Evolutionary conservation across 2,113 vertebrate species (phyloP), one percentile per base, ranked within the genome.

Genomic region (Gallinago paraguaiae): DNA sequence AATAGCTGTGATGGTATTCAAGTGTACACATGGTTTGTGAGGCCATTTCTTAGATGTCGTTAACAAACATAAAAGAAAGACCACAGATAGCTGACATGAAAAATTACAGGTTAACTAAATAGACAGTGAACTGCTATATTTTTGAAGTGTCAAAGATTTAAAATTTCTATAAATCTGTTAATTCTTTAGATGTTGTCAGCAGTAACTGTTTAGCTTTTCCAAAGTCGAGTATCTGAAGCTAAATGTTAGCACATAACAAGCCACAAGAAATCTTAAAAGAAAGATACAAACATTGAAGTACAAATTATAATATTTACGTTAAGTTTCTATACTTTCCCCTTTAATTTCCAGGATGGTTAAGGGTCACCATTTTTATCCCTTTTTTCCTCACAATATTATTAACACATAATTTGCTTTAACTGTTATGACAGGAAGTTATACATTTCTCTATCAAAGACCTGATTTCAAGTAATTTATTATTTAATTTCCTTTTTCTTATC

Each of bases 1-100:
- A 86, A 41, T 4, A 6, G 20, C 54, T 84, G 56, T 10, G 35
- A 51, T 4, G 6, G 28, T 67, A 65, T 43, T 59, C 14, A 25
- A 35, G 6, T 8, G 4, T 19, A 13, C 0, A 5, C 2, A 3
- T 9, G n/a, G 41, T n/a, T 63, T 18, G 9, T n/a, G 33, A 88
- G 71, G 37, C 15, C 19, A 3, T 3, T 3, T 33, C 53, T 63
- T 43, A 37, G 10, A 43, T 15, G 6, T 1, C 22, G 20, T n/a
- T 63, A 81, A 51, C 6, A 82, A 68, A 70, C 20, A 48, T 23
- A 51, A 81, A 54, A 63, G 22, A 30, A 46, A 83, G 16, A 25
- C 14, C 9, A 60, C 12, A 41, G 39, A n/a, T 2, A 83, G 13
- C 11, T 33, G 19, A 53, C 1, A 3, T 17, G 39, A 43, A 60